Evolutionary conservation across 1,140 invertebrate genomes (phyloP).

Genomic region (Pseudomyrmex sp.): DNA sequence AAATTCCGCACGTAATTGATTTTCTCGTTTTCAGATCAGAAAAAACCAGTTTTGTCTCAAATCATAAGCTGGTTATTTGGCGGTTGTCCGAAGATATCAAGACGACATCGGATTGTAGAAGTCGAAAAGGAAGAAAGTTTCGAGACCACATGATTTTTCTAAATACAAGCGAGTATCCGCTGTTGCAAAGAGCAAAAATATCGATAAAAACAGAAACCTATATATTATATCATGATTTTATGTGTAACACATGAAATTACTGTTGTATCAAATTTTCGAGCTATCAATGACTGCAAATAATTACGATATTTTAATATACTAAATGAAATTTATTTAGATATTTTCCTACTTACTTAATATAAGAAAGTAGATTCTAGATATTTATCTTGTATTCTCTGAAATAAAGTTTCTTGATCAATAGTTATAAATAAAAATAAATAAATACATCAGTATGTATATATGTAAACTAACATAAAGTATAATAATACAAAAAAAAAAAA

Average conservation of each 20-base stretch:
- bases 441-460: too few relatives aligned
- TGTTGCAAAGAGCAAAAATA: background rate
- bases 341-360: too few relatives aligned
- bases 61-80: conserved; percentile 71
- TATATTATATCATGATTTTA: background rate
- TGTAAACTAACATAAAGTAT: too few relatives aligned
- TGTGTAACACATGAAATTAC: background rate
- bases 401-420: too few relatives aligned
- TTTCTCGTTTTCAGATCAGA: conserved; percentile 62
- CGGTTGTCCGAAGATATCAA: conserved; percentile 63
- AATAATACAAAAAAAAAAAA: too few relatives aligned
- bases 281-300: background rate
- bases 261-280: background rate
- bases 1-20: conserved; percentile 12
- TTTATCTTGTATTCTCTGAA: too few relatives aligned
- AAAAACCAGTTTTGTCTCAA: conserved; percentile 61
- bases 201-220: conserved; percentile 49
- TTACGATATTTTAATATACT: too few relatives aligned
- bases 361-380: too few relatives aligned
- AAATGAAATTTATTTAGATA: too few relatives aligned
- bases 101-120: background rate
- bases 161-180: background rate
- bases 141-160: conserved; percentile 52
- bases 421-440: too few relatives aligned
- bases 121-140: conserved; percentile 65